phyloP scores from a whole-genome alignment of 1,140 invertebrate species.

The Cherax quadricarinatus region DNA sequence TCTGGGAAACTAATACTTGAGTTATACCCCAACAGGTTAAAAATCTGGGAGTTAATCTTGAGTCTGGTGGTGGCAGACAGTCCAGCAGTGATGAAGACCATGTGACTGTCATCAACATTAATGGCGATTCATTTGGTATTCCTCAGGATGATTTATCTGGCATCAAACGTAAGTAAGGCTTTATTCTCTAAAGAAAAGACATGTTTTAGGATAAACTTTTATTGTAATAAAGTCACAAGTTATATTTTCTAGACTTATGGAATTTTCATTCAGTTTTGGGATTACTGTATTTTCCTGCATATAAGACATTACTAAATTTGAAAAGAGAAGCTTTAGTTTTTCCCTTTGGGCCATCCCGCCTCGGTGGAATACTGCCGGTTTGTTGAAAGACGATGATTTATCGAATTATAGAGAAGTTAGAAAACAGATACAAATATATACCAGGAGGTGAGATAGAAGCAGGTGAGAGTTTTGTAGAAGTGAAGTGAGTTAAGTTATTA shows the following conservation, averaged over 20 bases:
- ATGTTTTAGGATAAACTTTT: background rate
- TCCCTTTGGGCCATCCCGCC: no score
- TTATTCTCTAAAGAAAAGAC: no score
- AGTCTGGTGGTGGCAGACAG: conserved; percentile 28
- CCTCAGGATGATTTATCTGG: conserved; percentile 77
- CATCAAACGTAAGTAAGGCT: conserved; percentile 78
- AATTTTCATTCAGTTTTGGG: background rate
- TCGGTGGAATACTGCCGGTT: no score
- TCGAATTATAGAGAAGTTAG: no score
- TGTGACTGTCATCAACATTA: conserved; percentile 78
- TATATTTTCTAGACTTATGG: background rate
- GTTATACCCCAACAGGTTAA: background rate
- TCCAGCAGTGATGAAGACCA: conserved; percentile 66
- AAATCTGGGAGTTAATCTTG: conserved; percentile 29
- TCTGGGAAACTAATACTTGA: no score
- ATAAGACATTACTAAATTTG: background rate
- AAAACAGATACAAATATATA: no score
- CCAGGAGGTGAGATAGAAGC: no score
- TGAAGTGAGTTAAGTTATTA: no score
- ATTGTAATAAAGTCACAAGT: no score
- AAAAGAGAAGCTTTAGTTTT: no score
- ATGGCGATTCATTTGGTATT: conserved; percentile 77
- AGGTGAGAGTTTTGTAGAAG: no score
- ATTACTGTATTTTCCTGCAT: background rate
- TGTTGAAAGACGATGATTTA: background rate